Evolutionary conservation across 2,888 invertebrate genomes (phyloP), one percentile per base, ranked within the genome.

Genomic region (Colostygia pectinataria): DNA sequence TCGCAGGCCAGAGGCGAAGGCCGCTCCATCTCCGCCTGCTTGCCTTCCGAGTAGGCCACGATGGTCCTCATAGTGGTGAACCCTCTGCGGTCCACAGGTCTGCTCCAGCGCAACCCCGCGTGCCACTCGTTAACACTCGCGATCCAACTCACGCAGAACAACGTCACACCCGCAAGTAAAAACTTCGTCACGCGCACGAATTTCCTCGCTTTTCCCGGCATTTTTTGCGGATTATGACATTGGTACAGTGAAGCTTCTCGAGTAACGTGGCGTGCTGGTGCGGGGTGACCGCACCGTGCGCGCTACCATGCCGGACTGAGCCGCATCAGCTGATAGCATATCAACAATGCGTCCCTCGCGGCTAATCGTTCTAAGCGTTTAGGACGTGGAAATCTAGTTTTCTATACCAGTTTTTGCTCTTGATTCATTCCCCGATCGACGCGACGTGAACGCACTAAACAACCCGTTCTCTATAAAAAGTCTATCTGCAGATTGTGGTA

Each of bases 41-140:
- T 91, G 55, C 82, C 89, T 67, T 91, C 91, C 23, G 93, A 93
- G 77, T 92, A 93, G 12, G 91, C 92, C 57, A 93, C 91, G 59
- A 93, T 92, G 53, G 92, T 92, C 66, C 87, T 87, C 81, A 92
- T 91, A 49, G 90, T 90, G 18, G 89, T 68, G 51, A 73, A 56
- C 32, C 60, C 54, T 0, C 47, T 51, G 4, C 59, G 63, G 41
- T 50, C 57, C 2, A 52, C 62, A 13, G 61, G 71, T 10, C 70
- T 68, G 43, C 68, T 69, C 84, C 83, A 82, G 13, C 70, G 72
- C 53, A 76, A 71, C 42, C 75, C 74, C 2, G 74, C 53, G 59
- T 80, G 80, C 89, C 89, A 89, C 62, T 86, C 82, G 61, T 69
- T 83, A 53, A 89, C 82, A 65, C 81, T 77, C 29, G 77, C 86